Conservation (phyloP, 2,888 invertebrate species). For the Polylopha cassiicola region DNA sequence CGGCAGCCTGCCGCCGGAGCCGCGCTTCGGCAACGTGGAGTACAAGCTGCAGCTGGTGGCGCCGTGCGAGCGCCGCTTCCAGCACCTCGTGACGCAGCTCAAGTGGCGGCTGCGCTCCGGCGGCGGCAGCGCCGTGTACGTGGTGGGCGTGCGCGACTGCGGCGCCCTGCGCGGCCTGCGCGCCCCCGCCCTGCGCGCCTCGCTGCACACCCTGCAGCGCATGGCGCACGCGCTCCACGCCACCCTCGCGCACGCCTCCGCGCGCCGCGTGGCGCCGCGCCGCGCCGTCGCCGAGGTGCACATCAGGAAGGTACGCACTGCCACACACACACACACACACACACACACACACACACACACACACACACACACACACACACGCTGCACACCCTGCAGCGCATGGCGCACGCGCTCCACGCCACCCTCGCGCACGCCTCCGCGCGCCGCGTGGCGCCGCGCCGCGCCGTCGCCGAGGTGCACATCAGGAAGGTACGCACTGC, state of each 20-base stretch:
- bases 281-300: conserved; percentile 89
- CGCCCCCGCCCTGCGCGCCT: conserved; percentile 89
- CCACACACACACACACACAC: not conserved
- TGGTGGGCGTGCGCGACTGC: conserved; percentile 95
- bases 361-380: not conserved
- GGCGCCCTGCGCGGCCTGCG: conserved; percentile 91
- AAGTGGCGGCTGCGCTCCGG: conserved; percentile 95
- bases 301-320: conserved; percentile 82
- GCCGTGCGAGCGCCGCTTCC: conserved; percentile 90
- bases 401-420: conserved; percentile 88
- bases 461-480: conserved; percentile 88
- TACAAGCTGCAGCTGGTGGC: conserved; percentile 96
- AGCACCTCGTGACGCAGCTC: conserved; percentile 96
- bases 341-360: not conserved
- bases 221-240: conserved; percentile 95
- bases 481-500: conserved; percentile 82
- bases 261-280: conserved; percentile 54
- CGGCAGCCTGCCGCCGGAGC: conserved; percentile 88
- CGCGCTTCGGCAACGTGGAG: conserved; percentile 96
- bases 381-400: conserved; percentile 86
- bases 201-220: conserved; percentile 87
- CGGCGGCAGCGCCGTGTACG: conserved; percentile 98
- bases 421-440: conserved; percentile 85
- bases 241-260: conserved; percentile 63
- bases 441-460: conserved; percentile 56